phyloP scores from a whole-genome alignment of 2,113 vertebrate species.

The Trochalopteron elliotii region DNA sequence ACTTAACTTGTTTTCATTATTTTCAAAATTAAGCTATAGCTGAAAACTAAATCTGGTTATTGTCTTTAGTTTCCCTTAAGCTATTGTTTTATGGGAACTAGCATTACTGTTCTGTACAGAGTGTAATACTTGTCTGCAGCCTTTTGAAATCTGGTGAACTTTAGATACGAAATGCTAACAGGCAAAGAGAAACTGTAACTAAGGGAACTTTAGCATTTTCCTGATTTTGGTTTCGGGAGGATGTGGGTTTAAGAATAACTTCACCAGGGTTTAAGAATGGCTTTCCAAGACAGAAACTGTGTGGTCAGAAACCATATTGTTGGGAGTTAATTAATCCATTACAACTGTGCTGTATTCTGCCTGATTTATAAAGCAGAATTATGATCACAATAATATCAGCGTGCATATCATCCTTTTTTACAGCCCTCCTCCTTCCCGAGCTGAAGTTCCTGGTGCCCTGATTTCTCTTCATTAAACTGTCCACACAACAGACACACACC shows the following conservation, averaged over 20 bases:
- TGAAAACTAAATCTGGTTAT: conserved; percentile 39
- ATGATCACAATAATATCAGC: neutral
- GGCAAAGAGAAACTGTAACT: neutral
- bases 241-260: neutral
- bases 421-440: neutral
- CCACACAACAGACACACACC: neutral
- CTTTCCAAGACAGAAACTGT: neutral
- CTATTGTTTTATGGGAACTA: conserved; percentile 36
- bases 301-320: neutral
- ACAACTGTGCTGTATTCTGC: neutral
- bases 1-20: conserved; percentile 70
- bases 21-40: conserved; percentile 51
- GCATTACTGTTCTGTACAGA: neutral
- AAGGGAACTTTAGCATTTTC: conserved; percentile 17
- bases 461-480: neutral
- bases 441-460: neutral
- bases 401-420: neutral
- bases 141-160: conserved; percentile 47
- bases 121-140: neutral
- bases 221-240: neutral
- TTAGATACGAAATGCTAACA: conserved; percentile 51
- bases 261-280: neutral
- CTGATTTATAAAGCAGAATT: neutral
- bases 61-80: conserved; percentile 37
- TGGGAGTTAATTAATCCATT: neutral